Evolutionary conservation across 2,888 invertebrate genomes (phyloP), one percentile per base, ranked within the genome.

Genomic region (Hylaea fasciaria): DNA sequence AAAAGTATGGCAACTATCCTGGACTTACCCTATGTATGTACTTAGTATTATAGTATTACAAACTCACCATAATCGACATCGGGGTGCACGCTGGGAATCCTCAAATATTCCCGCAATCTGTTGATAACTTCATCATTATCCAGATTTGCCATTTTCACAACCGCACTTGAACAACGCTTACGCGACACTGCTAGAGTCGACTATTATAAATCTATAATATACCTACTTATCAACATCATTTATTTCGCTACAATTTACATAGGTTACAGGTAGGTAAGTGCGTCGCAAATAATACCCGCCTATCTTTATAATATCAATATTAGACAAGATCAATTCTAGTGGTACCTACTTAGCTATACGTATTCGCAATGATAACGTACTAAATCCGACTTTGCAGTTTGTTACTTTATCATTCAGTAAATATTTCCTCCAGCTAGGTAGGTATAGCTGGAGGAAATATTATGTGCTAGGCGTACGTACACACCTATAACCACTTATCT

Each of bases 11-110:
- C n/a, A n/a, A n/a, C n/a, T n/a, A n/a, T n/a, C n/a, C n/a, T n/a
- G n/a, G n/a, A n/a, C n/a, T n/a, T n/a, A n/a, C n/a, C n/a, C n/a
- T n/a, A n/a, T n/a, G 22, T 22, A 22, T 5, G 3, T 32, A 32
- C 10, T 8, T 32, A 7, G 3, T 10, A 32, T 32, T 32, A 10
- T 9, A 22, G 4, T 40, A 17, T 61, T 40, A 41, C 52, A 29
- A n/a, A 77, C 94, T 93, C 87, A 97, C 98, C 95, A 83, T 98
- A 98, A 83, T 98, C 94, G 5, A 97, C 93, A 77, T 96, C 89
- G 0, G 98, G 98, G 76, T 98, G 98, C 0, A 98, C 97, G 54
- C 97, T 97, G 9, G 97, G 96, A 72, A 98, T 97, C 69, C 94
- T 93, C 53, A 98, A 89, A 92, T 98, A 98, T 77, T 97, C 96